Conservation (phyloP, 2,888 invertebrate species). For the Mythimna lalbum region DNA sequence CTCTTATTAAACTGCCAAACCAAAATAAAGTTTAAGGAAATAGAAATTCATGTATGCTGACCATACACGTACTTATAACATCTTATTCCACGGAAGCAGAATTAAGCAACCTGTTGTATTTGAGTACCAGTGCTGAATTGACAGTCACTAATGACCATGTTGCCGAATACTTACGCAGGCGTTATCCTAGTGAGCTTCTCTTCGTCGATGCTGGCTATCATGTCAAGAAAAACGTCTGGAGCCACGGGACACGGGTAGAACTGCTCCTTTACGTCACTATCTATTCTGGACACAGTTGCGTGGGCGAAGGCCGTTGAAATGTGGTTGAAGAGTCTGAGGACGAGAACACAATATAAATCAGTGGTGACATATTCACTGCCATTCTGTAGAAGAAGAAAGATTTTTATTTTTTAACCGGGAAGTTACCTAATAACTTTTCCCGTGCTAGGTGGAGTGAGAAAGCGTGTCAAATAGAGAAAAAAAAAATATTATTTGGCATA, state of each 20-base stretch:
- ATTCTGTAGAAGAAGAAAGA: no score
- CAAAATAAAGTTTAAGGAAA: background rate
- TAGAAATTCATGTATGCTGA: background rate
- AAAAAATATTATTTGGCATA: no score
- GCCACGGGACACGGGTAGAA: slow-evolving; percentile 61
- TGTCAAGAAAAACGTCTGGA: slow-evolving; percentile 59
- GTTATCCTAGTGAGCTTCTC: slow-evolving; percentile 53
- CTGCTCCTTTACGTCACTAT: slow-evolving; percentile 56
- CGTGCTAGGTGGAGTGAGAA: no score
- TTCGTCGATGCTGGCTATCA: slow-evolving; percentile 61
- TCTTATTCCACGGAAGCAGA: background rate
- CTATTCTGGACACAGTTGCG: slow-evolving; percentile 63
- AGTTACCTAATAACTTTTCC: no score
- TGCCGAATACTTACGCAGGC: slow-evolving; percentile 20
- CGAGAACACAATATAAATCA: background rate
- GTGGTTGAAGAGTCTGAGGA: slow-evolving; percentile 67
- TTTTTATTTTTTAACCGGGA: no score
- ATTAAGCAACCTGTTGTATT: no score
- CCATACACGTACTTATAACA: background rate
- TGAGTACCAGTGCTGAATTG: background rate
- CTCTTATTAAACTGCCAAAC: slow-evolving; percentile 73
- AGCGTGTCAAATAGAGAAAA: no score
- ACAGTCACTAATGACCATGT: background rate
- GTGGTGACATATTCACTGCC: background rate
- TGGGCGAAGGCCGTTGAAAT: slow-evolving; percentile 83